phyloP scores from a whole-genome alignment of 2,888 invertebrate species.

The Drosophila flavopinicola region DNA sequence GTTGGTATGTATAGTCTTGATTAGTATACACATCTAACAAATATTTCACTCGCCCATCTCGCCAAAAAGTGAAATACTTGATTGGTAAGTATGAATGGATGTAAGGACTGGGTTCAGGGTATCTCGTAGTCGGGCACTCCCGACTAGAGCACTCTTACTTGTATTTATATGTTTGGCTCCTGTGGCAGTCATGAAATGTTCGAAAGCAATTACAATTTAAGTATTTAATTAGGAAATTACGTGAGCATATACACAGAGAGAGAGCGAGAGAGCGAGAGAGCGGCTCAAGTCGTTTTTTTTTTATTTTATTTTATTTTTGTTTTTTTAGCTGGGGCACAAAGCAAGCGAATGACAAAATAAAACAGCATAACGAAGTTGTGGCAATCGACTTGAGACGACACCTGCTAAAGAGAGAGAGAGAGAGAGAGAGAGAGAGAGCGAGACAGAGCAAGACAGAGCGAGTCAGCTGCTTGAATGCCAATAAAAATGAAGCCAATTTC shows the following conservation, averaged over 20 bases:
- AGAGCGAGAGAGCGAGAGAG: neutral
- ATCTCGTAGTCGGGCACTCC: too few species aligned
- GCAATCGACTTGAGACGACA: constrained; percentile 36
- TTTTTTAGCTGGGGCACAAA: too few species aligned
- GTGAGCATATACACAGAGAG: constrained; percentile 59
- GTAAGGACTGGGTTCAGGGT: too few species aligned
- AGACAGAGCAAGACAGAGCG: neutral
- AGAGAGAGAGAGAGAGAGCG: neutral
- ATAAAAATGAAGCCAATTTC: constrained; percentile 77
- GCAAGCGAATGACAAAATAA: constrained; percentile 38
- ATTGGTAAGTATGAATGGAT: too few species aligned
- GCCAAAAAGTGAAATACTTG: too few species aligned
- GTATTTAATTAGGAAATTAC: constrained; percentile 80
- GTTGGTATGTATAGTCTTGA: too few species aligned
- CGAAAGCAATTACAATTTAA: constrained; percentile 81
- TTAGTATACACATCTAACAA: too few species aligned
- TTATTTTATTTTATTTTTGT: constrained; percentile 1
- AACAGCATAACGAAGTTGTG: constrained; percentile 62
- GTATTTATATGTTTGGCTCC: too few species aligned
- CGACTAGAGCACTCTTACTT: too few species aligned
- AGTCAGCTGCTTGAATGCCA: constrained; percentile 56
- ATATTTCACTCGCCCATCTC: too few species aligned
- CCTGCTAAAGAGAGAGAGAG: neutral
- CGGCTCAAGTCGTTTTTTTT: constrained; percentile 1
- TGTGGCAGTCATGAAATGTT: constrained; percentile 56